Conservation (phyloP, 2,797 vertebrate genomes). For the Notoglanidium macrostoma region DNA sequence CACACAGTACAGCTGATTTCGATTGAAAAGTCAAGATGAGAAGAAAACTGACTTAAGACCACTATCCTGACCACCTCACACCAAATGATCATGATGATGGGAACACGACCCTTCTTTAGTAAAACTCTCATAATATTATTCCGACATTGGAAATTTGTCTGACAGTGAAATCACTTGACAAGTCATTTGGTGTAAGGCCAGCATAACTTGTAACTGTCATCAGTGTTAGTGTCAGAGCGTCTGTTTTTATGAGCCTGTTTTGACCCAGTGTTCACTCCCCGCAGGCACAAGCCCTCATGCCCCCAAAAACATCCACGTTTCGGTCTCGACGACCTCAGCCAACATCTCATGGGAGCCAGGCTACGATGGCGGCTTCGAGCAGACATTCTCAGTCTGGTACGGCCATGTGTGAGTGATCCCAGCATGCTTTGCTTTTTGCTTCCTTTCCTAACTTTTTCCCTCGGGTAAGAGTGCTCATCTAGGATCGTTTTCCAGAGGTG, state of each 20-base stretch:
- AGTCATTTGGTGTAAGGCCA: too few species aligned
- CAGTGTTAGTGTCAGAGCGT: not conserved
- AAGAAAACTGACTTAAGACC: too few species aligned
- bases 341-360: slow-evolving; percentile 93
- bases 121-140: too few species aligned
- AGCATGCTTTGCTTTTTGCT: slow-evolving; percentile 98
- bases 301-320: slow-evolving; percentile 85
- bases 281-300: slow-evolving; percentile 97
- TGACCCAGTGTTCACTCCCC: slow-evolving; percentile 27
- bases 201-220: not conserved
- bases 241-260: slow-evolving; percentile 20
- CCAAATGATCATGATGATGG: too few species aligned
- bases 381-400: slow-evolving; percentile 99
- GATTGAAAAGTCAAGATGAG: too few species aligned
- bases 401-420: slow-evolving; percentile 99
- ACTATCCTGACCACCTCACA: too few species aligned
- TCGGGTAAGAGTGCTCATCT: slow-evolving; percentile 63
- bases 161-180: too few species aligned
- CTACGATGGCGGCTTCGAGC: slow-evolving; percentile 96
- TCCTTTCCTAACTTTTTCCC: slow-evolving; percentile 74
- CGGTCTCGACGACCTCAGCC: slow-evolving; percentile 89
- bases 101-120: too few species aligned
- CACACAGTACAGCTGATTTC: too few species aligned
- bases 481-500: not conserved
- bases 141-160: too few species aligned